A percentile compares a stretch with the other conserved stretches of the same genome.
Conservation (phyloP, 2,113 vertebrate species). For the Rhinopomastus cyanomelas region DNA sequence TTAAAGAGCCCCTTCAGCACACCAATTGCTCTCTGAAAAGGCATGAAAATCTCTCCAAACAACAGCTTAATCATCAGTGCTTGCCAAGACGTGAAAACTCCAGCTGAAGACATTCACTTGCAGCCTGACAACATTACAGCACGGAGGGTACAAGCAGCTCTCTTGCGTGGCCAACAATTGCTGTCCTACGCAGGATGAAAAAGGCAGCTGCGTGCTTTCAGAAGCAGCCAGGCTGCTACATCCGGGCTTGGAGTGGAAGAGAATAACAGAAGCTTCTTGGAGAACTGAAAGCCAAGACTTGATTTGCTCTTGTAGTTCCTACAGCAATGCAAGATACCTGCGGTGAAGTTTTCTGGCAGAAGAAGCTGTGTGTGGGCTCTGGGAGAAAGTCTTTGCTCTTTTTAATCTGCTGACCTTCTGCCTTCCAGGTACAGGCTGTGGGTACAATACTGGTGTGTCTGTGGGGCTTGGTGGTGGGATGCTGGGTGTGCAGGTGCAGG, state of each 20-base stretch:
- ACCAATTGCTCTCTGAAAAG: constrained; percentile 14
- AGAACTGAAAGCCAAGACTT: background rate
- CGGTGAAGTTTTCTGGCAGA: fast-evolving
- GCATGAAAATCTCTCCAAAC: background rate
- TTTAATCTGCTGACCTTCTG: fast-evolving
- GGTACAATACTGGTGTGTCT: fast-evolving
- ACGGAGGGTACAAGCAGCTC: background rate
- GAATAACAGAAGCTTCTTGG: background rate
- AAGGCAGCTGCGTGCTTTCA: background rate
- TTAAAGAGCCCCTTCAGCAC: background rate
- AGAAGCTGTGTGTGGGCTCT: background rate
- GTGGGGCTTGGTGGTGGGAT: background rate
- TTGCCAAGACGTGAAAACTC: background rate
- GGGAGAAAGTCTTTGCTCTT: background rate
- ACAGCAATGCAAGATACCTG: background rate
- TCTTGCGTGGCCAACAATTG: background rate
- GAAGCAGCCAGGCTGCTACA: background rate
- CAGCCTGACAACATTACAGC: background rate
- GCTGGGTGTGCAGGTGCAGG: fast-evolving
- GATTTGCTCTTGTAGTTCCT: background rate
- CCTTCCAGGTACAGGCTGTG: background rate
- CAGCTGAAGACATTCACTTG: background rate
- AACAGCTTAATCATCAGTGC: background rate
- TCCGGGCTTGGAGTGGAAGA: background rate
- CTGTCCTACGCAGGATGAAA: background rate